Conservation (phyloP, 2,888 invertebrate species). For the Iselma pallidipennis region DNA sequence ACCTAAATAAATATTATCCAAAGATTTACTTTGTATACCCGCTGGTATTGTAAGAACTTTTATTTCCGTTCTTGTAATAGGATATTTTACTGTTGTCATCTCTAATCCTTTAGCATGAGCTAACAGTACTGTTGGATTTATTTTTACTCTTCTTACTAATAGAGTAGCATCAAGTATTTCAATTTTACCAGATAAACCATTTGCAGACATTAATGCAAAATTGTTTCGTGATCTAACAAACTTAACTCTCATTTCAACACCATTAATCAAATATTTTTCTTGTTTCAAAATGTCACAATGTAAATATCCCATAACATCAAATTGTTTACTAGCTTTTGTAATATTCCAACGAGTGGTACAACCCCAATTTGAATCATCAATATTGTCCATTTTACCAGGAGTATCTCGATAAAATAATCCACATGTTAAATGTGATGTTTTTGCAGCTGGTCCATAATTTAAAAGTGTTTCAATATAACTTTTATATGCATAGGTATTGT, state of each 20-base stretch:
- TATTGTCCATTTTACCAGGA: background rate
- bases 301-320: background rate
- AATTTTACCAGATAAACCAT: constrained; percentile 24
- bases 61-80: constrained; percentile 29
- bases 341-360: background rate
- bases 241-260: constrained; percentile 1
- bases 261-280: background rate
- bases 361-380: background rate
- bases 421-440: constrained; percentile 4
- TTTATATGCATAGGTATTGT: constrained; percentile 8
- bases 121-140: constrained; percentile 34
- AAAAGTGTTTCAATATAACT: constrained; percentile 1
- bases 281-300: background rate
- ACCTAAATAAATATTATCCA: constrained; percentile 43
- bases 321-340: background rate
- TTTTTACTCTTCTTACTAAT: constrained; percentile 30
- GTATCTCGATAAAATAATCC: constrained; percentile 6
- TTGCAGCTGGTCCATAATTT: constrained; percentile 2
- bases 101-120: constrained; percentile 35
- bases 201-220: constrained; percentile 2
- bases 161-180: constrained; percentile 31
- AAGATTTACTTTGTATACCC: constrained; percentile 32
- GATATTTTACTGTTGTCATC: constrained; percentile 33
- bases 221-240: too few species aligned
- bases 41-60: constrained; percentile 32